Evolutionary conservation across 2,797 vertebrate genomes (phyloP), one percentile per base, ranked within the genome.

Genomic region (Halcyon chelicuti): DNA sequence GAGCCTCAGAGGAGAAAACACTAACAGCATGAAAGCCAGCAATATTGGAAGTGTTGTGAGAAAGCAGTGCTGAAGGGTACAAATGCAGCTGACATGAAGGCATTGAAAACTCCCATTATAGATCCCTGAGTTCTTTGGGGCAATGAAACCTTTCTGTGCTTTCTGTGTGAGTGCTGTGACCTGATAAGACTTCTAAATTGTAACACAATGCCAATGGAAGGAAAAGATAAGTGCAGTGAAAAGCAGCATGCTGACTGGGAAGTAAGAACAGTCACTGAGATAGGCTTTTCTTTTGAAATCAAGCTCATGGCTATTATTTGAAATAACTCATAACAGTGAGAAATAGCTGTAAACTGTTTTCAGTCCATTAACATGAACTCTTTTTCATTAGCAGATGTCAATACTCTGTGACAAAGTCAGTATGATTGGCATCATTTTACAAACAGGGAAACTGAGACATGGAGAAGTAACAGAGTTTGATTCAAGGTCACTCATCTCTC

Each of bases 141-240:
- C 71, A 88, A 67, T 60, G 29, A 89, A 93, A 93, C 42, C 51
- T 92, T 80, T 57, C 61, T 47, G 52, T 82, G 77, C 5, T 79
- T 37, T 74, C 47, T 71, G 44, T 85, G 44, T 2, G 7, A 71
- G 61, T 54, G 68, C 28, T 61, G 37, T 86, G 54, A 88, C 63
- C 73, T 93, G 79, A 61, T 78, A 93, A 94, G 82, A 47, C 33
- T 88, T 88, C 65, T 68, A 58, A 85, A 86, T 58, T 74, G 65
- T 76, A 52, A 66, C 67, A 76, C 42, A 70, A 28, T 66, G 25
- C 35, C 46, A 7, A 9, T 51, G 52, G 57, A 95, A 88, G 52
- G 60, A 61, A 60, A 71, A 91, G 49, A 67, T 62, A 70, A 77
- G 11, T 40, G 37, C 52, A 46, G n/a, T 5, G 4, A 83, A 81